Conservation (phyloP, 1,140 invertebrate genomes). For the Drosophila tristis region DNA sequence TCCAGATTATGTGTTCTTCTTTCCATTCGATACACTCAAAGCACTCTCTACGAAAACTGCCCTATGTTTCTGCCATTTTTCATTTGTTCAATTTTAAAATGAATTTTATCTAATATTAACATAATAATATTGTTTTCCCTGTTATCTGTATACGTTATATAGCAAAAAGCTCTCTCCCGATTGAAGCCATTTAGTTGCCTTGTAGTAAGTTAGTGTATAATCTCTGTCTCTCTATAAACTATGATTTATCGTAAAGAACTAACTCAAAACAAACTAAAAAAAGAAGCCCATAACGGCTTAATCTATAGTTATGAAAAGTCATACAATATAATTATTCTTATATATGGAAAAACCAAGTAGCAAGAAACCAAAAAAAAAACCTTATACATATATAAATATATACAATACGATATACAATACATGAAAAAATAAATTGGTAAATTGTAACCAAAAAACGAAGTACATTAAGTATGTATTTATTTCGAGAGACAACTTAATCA, state of each 20-base stretch:
- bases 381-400: constrained; percentile 60
- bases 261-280: constrained; percentile 33
- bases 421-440: constrained; percentile 37
- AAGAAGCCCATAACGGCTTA: constrained; percentile 29
- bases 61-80: constrained; percentile 69
- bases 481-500: constrained; percentile 59
- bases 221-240: constrained; percentile 32
- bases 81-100: constrained; percentile 26
- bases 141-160: constrained; percentile 44
- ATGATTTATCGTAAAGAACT: constrained; percentile 52
- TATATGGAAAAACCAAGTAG: constrained; percentile 67
- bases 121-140: constrained; percentile 14
- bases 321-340: constrained; percentile 75
- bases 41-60: constrained; percentile 53
- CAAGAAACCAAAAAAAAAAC: constrained; percentile 20
- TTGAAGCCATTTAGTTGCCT: constrained; percentile 83
- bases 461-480: constrained; percentile 73
- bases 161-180: constrained; percentile 56
- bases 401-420: constrained; percentile 65
- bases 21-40: constrained; percentile 5
- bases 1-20: constrained; percentile 45
- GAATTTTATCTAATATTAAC: constrained; percentile 38
- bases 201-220: constrained; percentile 78
- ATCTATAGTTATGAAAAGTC: constrained; percentile 52
- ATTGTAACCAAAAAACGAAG: constrained; percentile 54